Evolutionary conservation across 2,113 vertebrate species (phyloP).

Genomic region (Rhea pennata): DNA sequence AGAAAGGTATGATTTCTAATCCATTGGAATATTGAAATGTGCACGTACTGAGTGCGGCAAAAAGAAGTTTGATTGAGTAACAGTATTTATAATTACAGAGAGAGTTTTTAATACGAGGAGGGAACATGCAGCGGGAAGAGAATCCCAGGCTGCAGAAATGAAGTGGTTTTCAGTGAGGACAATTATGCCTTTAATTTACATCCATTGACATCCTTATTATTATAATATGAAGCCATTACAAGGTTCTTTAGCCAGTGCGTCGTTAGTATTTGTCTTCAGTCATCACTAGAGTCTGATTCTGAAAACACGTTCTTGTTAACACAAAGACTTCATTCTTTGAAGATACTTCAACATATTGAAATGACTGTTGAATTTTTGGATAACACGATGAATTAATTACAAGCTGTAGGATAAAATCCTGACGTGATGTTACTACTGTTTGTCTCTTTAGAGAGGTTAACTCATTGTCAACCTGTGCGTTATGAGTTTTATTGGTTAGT

Average conservation of each 20-base stretch:
- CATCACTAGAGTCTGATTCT: background rate
- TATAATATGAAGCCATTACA: background rate
- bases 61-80: background rate
- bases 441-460: background rate
- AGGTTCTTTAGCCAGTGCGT: background rate
- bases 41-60: background rate
- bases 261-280: conserved; percentile 20
- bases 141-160: background rate
- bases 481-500: background rate
- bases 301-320: background rate
- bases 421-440: background rate
- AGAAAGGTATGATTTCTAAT: background rate
- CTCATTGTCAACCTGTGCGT: background rate
- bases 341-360: background rate
- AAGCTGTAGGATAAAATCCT: background rate
- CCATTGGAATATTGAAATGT: background rate
- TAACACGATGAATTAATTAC: background rate
- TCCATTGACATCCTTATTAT: background rate
- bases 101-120: background rate
- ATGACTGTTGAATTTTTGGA: background rate
- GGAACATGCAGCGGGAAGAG: background rate
- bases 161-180: background rate
- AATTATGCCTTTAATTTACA: conserved; percentile 20
- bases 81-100: background rate
- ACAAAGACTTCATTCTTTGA: background rate